Evolutionary conservation across 2,113 vertebrate species (phyloP), one percentile per base, ranked within the genome.

Genomic region (Camelus dromedarius): DNA sequence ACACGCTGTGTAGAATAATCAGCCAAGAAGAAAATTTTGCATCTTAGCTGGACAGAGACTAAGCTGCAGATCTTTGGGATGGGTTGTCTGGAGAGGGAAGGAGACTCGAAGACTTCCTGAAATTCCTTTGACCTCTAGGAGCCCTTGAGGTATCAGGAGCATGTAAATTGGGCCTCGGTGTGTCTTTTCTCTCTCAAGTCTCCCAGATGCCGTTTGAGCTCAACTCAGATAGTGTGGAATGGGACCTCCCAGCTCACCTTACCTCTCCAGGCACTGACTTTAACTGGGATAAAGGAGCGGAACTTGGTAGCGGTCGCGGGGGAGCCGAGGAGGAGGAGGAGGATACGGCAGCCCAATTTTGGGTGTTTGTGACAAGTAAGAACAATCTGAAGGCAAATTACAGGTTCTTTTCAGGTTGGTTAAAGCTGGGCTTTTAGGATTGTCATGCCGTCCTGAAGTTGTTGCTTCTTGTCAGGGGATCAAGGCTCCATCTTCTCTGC

Each of bases 91-190:
- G 95, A 77, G 82, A 96, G 92, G 80, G 18, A 85, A 87, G 76
- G 60, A 48, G 42, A 67, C 96, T 66, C 5, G 32, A 82, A 38
- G 77, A 92, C 89, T 97, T 97, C 96, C 96, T 97, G 91, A 92
- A 75, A 83, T 96, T 52, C 86, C 89, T 96, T 97, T 97, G 95
- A 97, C 96, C 89, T 92, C 56, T 38, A 76, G 85, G 56, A 82
- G 82, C 86, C 86, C 92, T 83, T 87, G 54, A 92, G 95, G 81
- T 92, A 62, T 92, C 91, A 70, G 94, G 95, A 76, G 90, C 28
- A 1, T 90, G 90, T 93, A 48, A 56, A 77, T 18, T 38, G 79
- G 92, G 50, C 66, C 42, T 46, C 64, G 89, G 67, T 93, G 80
- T 95, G 69, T 91, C 66, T 96, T 89, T 80, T 95, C 69, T 38